A percentile compares a stretch with the other conserved stretches of the same genome.
These are phyloP conservation scores for Hirundo rustica DNA, from an alignment of 2,797 vertebrate genomes.

Conservation along the genomic window DNA sequence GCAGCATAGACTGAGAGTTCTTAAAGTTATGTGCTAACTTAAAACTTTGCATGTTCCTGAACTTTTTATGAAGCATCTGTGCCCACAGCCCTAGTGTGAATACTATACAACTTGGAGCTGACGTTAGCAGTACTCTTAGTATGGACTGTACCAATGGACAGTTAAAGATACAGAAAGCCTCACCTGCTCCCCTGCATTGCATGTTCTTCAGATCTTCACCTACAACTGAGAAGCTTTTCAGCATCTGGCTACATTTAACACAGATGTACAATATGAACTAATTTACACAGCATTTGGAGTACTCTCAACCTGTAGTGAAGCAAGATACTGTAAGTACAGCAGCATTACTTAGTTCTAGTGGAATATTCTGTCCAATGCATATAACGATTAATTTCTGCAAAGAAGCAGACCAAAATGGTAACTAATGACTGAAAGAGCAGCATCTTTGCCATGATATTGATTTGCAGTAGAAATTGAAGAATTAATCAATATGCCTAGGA, in stretches of 20 bases:
- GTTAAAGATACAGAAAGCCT: background rate
- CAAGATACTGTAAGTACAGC: background rate
- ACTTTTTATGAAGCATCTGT: background rate
- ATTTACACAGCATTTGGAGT: background rate
- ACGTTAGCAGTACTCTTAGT: background rate
- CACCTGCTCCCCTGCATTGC: rapidly evolving
- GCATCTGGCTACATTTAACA: constrained; percentile 29
- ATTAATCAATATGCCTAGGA: background rate
- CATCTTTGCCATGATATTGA: background rate
- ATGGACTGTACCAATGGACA: background rate
- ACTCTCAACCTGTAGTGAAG: background rate
- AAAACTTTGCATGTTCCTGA: background rate
- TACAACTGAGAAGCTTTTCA: background rate
- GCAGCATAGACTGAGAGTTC: background rate
- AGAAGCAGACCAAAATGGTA: background rate
- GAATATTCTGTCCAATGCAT: background rate
- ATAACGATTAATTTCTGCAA: background rate
- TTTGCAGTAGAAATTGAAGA: background rate
- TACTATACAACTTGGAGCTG: background rate
- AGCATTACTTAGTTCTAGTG: background rate
- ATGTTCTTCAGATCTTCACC: background rate
- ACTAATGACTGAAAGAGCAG: background rate
- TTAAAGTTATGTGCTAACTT: background rate
- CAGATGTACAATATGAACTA: background rate
- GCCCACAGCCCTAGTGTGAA: background rate